Evolutionary conservation across 2,888 invertebrate species (phyloP), one percentile per base, ranked within the genome.

Genomic region (Drosophila buzzatii): DNA sequence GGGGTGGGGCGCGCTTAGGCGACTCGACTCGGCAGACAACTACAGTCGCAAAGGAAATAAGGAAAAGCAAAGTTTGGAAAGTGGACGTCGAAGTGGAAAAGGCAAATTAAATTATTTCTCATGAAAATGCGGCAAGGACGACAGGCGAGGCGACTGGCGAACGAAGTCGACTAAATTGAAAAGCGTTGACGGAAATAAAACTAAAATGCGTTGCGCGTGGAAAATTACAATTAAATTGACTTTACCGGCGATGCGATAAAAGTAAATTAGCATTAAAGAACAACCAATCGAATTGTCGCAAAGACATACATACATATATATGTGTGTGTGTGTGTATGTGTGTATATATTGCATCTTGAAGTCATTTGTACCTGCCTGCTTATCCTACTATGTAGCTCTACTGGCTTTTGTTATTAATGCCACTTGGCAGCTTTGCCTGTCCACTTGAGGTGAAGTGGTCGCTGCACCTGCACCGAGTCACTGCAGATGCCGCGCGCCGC

Each of bases 201-300:
- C 78, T 80, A 78, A 85, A 84, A 77, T 70, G 80, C 76, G 76
- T 69, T 70, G 71, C 80, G 85, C 83, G 86, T 80, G 80, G 79
- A 80, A 90, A 89, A 90, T 89, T 89, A 86, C 86, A 90, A 86
- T 90, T 83, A 88, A 89, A 89, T 90, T 90, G 84, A 89, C 82
- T 90, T 86, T 79, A 66, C 76, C 79, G 79, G 68, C 71, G 76
- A 77, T 75, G 82, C 89, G 89, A 89, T 90, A 86, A 91, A 91
- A 91, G 82, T 82, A 90, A 90, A 91, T 91, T 90, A 91, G 88
- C 91, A 91, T 91, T 89, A 81, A 79, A 86, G 72, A 57, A 62
- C 79, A 81, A 23, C 49, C 70, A 83, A 81, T 78, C 76, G 72
- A 69, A 74, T 70, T 73, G 45, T 41, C 55, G n/a, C 71, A 73